Base-by-base conservation (phyloP, 2,113 vertebrate genomes). In the Oceanites oceanicus region DNA sequence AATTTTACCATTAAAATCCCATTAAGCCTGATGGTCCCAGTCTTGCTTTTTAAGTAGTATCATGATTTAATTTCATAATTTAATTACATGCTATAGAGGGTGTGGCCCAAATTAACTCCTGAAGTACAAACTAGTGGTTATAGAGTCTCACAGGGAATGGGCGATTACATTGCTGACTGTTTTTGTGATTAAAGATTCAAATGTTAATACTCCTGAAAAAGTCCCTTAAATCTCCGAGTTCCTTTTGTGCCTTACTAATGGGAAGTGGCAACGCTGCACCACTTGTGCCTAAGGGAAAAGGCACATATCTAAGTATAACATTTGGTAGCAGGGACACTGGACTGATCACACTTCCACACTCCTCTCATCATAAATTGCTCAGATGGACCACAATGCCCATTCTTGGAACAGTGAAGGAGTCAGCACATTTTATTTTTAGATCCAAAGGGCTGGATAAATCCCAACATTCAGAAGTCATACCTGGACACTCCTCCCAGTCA, bases 401-500 rank as follows among this genome's bases (percentile, higher is more conserved):
- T 74, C 76, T 9, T 49, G 63, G 19, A 68, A 27, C 44, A 61
- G 8, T 45, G 20, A 80, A 52, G 23, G 23, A 62, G 8, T 61
- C 15, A 73, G 32, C 4, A 32, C 5, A 42, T 78, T 92, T 80
- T 50, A 38, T 29, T 71, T 88, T 86, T 70, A 75, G 3, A 55
- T 58, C 9, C 15, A 65, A 71, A 76, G 18, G 15, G 1, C 9
- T 71, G 49, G 44, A 68, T 53, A 68, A 74, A 92, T n/a, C 7
- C 32, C 30, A 79, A 12, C 1, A 11, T 63, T 42, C 6, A 23
- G 15, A 72, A 94, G 15, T 20, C 85, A 32, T 97, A 99, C 99
- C 98, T 94, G 98, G 95, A 92, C 99, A 99, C 26, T 94, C 98
- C 86, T 99, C 99, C 99, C 99, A 99, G 47, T 99, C 99, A 6